phyloP scores from a whole-genome alignment of 2,797 vertebrate genomes.

The Nyctalus aviator region DNA sequence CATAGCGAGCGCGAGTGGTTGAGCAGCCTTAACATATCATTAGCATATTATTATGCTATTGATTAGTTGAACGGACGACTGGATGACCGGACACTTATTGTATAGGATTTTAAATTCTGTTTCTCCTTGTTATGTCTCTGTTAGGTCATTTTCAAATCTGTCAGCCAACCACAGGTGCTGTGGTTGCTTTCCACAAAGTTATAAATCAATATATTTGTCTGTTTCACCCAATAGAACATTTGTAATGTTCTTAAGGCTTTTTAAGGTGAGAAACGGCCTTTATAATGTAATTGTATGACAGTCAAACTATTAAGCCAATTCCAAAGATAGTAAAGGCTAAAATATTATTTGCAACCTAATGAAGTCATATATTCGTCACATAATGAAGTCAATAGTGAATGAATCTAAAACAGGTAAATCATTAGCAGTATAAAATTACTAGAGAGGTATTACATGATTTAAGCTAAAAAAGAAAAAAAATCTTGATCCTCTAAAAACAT shows the following conservation, averaged over 20 bases:
- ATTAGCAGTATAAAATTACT: conserved; percentile 8
- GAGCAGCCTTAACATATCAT: no score
- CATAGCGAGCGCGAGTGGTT: no score
- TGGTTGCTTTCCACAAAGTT: neutral
- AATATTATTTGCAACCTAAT: neutral
- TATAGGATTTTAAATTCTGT: neutral
- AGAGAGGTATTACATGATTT: neutral
- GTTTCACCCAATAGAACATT: conserved; percentile 1
- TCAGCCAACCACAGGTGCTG: neutral
- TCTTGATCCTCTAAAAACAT: neutral
- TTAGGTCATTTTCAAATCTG: conserved; percentile 33
- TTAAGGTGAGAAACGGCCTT: conserved; percentile 8
- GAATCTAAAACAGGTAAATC: neutral
- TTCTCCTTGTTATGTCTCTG: neutral
- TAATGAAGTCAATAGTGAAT: neutral
- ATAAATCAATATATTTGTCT: conserved; percentile 6
- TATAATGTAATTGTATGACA: neutral
- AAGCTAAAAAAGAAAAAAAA: neutral
- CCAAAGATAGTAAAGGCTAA: conserved; percentile 40
- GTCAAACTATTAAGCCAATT: conserved; percentile 8
- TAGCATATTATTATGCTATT: no score
- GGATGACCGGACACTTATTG: no score
- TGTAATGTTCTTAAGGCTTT: neutral
- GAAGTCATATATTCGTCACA: neutral
- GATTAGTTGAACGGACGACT: no score